Evolutionary conservation across 2,797 vertebrate genomes (phyloP).

Genomic region (Borostomias antarcticus): DNA sequence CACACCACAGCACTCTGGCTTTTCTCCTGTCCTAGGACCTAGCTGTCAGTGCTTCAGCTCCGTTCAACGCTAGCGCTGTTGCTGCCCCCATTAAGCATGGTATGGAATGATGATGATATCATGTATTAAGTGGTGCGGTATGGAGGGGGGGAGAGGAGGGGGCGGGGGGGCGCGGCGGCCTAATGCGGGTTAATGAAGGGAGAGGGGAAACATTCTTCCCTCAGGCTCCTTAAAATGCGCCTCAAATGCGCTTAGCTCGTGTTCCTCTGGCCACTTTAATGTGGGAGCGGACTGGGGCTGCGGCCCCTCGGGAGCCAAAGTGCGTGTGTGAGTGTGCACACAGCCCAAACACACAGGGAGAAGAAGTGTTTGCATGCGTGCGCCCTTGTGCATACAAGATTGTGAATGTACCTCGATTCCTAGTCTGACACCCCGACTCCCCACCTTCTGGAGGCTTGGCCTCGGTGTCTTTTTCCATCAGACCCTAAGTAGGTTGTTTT

Average conservation of each 20-base stretch:
- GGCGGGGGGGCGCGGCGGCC: slow-evolving; percentile 28
- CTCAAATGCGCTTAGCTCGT: slow-evolving; percentile 71
- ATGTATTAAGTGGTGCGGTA: slow-evolving; percentile 59
- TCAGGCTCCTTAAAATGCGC: slow-evolving; percentile 70
- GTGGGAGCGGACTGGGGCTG: slow-evolving; percentile 50
- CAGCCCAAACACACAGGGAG: neutral
- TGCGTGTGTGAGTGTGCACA: too few relatives aligned
- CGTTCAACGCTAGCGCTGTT: slow-evolving; percentile 40
- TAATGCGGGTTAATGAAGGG: slow-evolving; percentile 74
- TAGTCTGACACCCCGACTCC: neutral
- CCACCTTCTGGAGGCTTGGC: too few relatives aligned
- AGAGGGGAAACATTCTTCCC: slow-evolving; percentile 60
- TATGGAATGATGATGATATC: slow-evolving; percentile 70
- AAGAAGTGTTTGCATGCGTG: neutral
- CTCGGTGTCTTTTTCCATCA: too few relatives aligned
- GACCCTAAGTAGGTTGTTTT: too few relatives aligned
- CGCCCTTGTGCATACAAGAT: neutral
- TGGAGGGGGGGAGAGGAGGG: neutral
- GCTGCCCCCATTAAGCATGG: slow-evolving; percentile 63
- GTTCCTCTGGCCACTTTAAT: slow-evolving; percentile 56
- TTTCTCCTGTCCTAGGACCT: neutral
- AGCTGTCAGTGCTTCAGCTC: slow-evolving; percentile 49
- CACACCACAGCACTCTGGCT: neutral
- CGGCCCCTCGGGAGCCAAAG: slow-evolving; percentile 23
- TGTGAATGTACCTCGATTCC: neutral